Evolutionary conservation across 2,797 vertebrate genomes (phyloP).

Genomic region (Momotus momota): DNA sequence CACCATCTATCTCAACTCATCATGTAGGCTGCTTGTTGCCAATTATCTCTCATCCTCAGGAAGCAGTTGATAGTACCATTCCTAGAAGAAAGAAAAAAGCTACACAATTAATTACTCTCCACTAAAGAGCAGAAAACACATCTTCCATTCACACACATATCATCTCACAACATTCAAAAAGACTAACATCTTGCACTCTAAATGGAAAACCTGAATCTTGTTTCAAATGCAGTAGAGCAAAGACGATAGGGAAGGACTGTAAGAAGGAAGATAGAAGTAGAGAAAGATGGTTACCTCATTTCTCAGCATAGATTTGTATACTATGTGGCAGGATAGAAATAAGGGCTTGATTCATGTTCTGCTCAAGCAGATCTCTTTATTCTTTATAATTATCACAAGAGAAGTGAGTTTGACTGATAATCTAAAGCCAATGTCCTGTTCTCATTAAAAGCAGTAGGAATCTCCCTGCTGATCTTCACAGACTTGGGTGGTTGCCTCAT

Average conservation of each 20-base stretch:
- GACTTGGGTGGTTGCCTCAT: not conserved
- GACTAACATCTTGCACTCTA: not conserved
- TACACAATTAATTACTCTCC: not conserved
- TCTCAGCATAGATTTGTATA: not conserved
- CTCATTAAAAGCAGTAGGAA: not conserved
- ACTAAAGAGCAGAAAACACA: not conserved
- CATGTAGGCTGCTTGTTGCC: not conserved
- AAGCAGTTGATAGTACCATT: not conserved
- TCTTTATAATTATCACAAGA: not conserved
- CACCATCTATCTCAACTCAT: not conserved
- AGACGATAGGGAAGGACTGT: not conserved
- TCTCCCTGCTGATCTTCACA: not conserved
- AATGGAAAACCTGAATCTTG: not conserved
- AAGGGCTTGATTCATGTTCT: not conserved
- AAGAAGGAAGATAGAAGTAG: not conserved
- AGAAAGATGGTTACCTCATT: not conserved
- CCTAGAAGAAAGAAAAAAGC: not conserved
- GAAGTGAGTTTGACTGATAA: not conserved
- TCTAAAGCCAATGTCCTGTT: not conserved
- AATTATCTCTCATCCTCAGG: not conserved
- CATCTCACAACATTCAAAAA: not conserved
- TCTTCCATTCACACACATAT: not conserved
- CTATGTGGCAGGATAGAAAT: not conserved
- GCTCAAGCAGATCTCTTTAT: not conserved
- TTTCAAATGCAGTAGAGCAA: not conserved